A percentile compares a stretch with the other conserved stretches of the same genome.
These are phyloP conservation scores for Morpho deidamia DNA, from an alignment of 2,888 invertebrate species.

Conservation along the genomic window DNA sequence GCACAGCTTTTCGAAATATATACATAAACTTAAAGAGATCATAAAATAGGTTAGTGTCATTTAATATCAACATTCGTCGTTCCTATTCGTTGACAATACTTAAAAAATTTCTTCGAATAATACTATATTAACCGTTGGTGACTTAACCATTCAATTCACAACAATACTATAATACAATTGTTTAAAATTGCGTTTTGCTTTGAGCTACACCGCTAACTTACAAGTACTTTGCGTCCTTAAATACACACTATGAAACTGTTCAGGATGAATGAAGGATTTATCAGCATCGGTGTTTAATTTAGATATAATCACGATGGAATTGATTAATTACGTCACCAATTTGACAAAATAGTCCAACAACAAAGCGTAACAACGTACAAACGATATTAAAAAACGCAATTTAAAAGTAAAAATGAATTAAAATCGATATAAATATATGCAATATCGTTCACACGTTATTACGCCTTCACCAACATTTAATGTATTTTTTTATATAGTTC, in stretches of 20 bases:
- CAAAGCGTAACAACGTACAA: background rate
- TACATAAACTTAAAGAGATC: slow-evolving; percentile 57
- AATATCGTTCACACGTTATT: background rate
- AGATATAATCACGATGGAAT: background rate
- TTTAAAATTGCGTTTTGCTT: too few relatives aligned
- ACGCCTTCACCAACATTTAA: background rate
- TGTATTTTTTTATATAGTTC: background rate
- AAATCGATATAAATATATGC: background rate
- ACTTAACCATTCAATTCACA: background rate
- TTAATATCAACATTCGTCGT: slow-evolving; percentile 36
- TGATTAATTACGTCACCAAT: background rate
- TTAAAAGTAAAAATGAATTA: background rate
- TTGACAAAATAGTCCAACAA: background rate
- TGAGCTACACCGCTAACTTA: too few relatives aligned
- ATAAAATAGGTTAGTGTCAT: slow-evolving; percentile 43
- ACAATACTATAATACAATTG: background rate
- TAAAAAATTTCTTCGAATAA: slow-evolving; percentile 25
- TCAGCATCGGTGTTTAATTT: too few relatives aligned
- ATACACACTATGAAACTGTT: too few relatives aligned
- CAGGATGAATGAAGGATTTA: too few relatives aligned
- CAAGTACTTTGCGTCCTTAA: too few relatives aligned
- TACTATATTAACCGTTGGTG: background rate
- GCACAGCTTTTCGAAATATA: slow-evolving; percentile 42
- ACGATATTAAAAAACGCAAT: background rate
- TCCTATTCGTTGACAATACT: slow-evolving; percentile 21